phyloP scores from a whole-genome alignment of 2,797 vertebrate species.

The Urocyon cinereoargenteus region DNA sequence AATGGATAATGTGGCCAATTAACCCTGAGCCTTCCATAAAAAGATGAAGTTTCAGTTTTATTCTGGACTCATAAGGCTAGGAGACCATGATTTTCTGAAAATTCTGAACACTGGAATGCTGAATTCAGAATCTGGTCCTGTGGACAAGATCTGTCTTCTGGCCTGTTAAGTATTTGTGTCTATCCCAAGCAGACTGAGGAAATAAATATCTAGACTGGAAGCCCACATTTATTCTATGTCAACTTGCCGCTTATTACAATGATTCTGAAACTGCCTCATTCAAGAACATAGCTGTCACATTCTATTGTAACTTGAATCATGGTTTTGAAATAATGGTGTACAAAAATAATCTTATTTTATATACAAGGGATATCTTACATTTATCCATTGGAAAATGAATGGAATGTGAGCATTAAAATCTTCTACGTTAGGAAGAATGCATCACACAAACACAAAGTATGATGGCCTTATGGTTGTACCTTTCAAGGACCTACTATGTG shows the following conservation, averaged over 20 bases:
- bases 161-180: not conserved
- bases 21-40: not conserved
- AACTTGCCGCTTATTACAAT: not conserved
- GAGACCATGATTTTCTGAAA: slow-evolving; percentile 13
- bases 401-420: not conserved
- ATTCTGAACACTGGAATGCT: not conserved
- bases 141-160: not conserved
- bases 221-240: not conserved
- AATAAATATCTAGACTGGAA: slow-evolving; percentile 32
- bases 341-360: not conserved
- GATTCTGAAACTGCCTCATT: not conserved
- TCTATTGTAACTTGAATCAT: slow-evolving; percentile 31
- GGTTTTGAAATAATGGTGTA: slow-evolving; percentile 35
- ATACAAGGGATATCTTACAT: slow-evolving; percentile 16
- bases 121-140: slow-evolving; percentile 1
- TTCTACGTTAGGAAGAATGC: not conserved
- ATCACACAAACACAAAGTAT: not conserved
- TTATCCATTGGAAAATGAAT: slow-evolving; percentile 35
- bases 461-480: not conserved
- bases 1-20: slow-evolving; percentile 33
- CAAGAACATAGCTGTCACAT: not conserved
- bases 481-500: not conserved
- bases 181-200: not conserved
- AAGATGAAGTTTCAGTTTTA: slow-evolving; percentile 20
- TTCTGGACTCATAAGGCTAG: not conserved